These are phyloP conservation scores for Phenganax marumi DNA, from an alignment of 92 coral and sea anemone species.

Conservation along the genomic window DNA sequence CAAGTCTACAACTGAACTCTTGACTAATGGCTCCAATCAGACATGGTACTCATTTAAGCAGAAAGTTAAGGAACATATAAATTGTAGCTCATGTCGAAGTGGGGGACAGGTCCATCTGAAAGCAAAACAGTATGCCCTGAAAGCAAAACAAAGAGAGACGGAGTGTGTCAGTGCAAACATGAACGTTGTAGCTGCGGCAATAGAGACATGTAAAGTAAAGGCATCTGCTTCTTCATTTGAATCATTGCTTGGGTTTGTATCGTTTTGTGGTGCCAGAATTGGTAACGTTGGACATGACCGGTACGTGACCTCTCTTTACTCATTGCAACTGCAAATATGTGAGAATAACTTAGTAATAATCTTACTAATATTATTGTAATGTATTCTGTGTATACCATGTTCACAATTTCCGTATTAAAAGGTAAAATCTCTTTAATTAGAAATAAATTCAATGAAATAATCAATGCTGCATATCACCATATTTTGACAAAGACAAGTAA, in stretches of 20 bases:
- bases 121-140: background rate
- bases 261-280: conserved; percentile 3
- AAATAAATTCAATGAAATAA: background rate
- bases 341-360: too few relatives aligned
- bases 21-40: background rate
- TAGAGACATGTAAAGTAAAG: conserved; percentile 6
- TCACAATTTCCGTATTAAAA: too few relatives aligned
- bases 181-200: background rate
- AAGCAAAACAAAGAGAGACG: background rate
- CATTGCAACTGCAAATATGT: too few relatives aligned
- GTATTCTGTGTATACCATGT: too few relatives aligned
- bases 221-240: background rate
- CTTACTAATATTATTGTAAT: too few relatives aligned
- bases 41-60: background rate
- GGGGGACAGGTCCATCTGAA: conserved; percentile 2
- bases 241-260: background rate
- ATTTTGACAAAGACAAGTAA: background rate
- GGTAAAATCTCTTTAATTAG: background rate
- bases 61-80: background rate
- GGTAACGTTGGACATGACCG: background rate
- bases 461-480: background rate
- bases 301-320: too few relatives aligned
- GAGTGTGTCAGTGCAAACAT: background rate
- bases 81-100: background rate
- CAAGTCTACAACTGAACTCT: background rate